phyloP scores from a whole-genome alignment of 2,888 invertebrate genomes.

The Gortyna flavago region DNA sequence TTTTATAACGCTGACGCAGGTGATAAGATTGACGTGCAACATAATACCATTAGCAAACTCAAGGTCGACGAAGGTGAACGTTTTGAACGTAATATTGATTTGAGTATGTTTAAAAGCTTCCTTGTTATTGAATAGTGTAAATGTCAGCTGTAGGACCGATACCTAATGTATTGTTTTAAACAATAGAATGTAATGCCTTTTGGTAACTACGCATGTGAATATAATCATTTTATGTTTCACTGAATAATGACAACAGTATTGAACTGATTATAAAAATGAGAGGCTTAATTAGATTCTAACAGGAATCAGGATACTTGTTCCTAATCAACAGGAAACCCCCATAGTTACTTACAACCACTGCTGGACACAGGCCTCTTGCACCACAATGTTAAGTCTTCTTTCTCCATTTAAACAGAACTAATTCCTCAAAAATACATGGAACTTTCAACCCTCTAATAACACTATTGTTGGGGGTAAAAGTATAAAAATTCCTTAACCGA shows the following conservation, averaged over 20 bases:
- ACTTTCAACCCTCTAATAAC: not conserved
- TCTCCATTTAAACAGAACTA: not conserved
- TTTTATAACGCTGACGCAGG: slow-evolving; percentile 14
- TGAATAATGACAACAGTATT: not conserved
- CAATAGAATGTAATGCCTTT: slow-evolving; percentile 4
- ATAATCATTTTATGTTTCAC: not conserved
- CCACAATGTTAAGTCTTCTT: not conserved
- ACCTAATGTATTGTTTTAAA: slow-evolving; percentile 9
- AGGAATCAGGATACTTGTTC: not conserved
- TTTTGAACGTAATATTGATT: slow-evolving; percentile 28
- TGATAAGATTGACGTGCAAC: slow-evolving; percentile 25
- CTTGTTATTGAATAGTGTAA: slow-evolving; percentile 4
- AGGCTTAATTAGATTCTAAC: not conserved
- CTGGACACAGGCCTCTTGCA: not conserved
- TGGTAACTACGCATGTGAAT: not conserved
- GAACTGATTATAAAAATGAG: slow-evolving; percentile 6
- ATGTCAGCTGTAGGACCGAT: slow-evolving; percentile 17
- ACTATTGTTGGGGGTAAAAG: not conserved
- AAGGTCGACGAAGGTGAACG: slow-evolving; percentile 36
- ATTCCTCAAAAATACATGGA: not conserved
- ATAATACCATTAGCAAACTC: slow-evolving; percentile 5
- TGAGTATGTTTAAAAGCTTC: slow-evolving; percentile 12
- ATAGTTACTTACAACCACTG: not conserved
- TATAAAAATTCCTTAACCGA: not conserved
- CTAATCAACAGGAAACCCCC: not conserved